Evolutionary conservation across 2,113 vertebrate genomes (phyloP).

Genomic region (Regulus satrapa): DNA sequence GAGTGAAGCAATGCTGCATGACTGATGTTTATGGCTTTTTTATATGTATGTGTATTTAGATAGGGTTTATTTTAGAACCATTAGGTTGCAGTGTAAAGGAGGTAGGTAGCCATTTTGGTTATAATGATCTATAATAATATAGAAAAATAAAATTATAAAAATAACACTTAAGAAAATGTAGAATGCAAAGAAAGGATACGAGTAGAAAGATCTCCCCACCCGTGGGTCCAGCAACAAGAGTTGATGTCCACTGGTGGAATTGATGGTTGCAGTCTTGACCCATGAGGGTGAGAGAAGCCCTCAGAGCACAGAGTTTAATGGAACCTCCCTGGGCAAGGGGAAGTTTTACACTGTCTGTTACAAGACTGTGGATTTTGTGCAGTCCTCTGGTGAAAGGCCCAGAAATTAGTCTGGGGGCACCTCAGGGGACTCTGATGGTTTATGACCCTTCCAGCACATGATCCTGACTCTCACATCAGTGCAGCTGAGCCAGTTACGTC

Average conservation of each 20-base stretch:
- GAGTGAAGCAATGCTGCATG: not conserved
- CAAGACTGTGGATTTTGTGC: not conserved
- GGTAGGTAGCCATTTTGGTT: not conserved
- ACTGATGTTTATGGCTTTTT: no score
- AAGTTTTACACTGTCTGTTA: not conserved
- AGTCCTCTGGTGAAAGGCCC: not conserved
- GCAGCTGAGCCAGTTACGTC: not conserved
- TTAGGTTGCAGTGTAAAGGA: not conserved
- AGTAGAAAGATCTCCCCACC: not conserved
- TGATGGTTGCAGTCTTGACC: not conserved
- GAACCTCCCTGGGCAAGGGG: not conserved
- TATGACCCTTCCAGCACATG: not conserved
- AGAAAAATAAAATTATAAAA: not conserved
- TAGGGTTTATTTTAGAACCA: not conserved
- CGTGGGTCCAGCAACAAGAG: not conserved
- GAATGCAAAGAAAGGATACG: not conserved
- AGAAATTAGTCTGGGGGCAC: not conserved
- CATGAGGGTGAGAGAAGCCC: not conserved
- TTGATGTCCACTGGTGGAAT: not conserved
- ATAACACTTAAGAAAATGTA: not conserved
- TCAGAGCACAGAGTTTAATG: not conserved
- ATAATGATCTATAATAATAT: not conserved
- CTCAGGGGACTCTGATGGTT: not conserved
- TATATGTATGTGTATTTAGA: no score
- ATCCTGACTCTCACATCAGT: not conserved